Evolutionary conservation across 2,797 vertebrate genomes (phyloP).

Genomic region (Sarcoramphus papa): DNA sequence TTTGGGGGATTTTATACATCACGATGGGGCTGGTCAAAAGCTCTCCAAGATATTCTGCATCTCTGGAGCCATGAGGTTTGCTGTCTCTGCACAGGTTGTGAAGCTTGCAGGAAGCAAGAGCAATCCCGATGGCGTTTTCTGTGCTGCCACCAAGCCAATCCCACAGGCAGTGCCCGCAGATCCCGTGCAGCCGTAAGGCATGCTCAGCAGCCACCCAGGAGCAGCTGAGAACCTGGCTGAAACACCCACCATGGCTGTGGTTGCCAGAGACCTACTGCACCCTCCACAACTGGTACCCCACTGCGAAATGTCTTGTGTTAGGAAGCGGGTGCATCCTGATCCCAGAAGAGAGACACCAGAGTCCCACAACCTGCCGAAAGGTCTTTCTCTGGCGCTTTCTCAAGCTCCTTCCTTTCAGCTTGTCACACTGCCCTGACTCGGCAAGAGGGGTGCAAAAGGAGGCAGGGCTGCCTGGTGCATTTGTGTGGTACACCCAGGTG

Average conservation of each 20-base stretch:
- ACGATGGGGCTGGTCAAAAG: background rate
- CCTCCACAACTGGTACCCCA: background rate
- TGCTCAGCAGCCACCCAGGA: background rate
- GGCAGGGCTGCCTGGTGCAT: background rate
- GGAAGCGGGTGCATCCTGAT: background rate
- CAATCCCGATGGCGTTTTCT: background rate
- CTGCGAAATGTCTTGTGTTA: background rate
- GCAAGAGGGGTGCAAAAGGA: background rate
- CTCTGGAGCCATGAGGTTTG: background rate
- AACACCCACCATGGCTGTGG: background rate
- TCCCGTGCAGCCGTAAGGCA: rapidly evolving
- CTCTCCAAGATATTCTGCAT: background rate
- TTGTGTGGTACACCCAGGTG: background rate
- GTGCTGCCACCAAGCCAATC: background rate
- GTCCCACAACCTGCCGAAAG: background rate
- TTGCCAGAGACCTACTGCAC: background rate
- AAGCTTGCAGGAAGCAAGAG: background rate
- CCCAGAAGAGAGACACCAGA: background rate
- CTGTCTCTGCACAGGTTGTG: background rate
- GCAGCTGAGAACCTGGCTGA: background rate
- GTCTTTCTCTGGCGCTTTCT: background rate
- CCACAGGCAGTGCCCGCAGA: background rate
- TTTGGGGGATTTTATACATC: background rate
- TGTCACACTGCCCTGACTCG: background rate
- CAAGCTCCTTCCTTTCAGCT: background rate